Conservation (phyloP, 2,888 invertebrate genomes). For the Augiades crinisus region DNA sequence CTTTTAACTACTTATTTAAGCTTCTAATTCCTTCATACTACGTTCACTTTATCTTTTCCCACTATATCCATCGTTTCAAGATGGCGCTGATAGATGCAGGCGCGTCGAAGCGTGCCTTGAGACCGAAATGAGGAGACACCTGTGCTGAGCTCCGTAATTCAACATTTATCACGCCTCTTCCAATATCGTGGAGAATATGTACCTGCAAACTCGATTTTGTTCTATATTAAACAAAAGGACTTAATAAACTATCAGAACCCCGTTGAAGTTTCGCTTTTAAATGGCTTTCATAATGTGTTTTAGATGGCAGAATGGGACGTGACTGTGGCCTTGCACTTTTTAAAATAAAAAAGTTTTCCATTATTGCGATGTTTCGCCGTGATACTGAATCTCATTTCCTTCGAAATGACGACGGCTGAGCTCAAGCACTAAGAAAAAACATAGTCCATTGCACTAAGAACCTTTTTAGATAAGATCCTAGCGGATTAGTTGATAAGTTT, state of each 20-base stretch:
- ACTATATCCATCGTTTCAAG: constrained; percentile 23
- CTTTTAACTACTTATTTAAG: not conserved
- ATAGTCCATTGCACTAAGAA: constrained; percentile 6
- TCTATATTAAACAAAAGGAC: too few species aligned
- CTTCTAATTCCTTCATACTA: constrained; percentile 6
- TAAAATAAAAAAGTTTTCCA: constrained; percentile 8
- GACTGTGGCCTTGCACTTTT: not conserved
- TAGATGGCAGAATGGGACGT: constrained; percentile 2
- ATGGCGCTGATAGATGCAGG: constrained; percentile 25
- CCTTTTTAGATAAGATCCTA: constrained; percentile 15
- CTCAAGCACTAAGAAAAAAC: constrained; percentile 14
- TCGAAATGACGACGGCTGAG: constrained; percentile 10
- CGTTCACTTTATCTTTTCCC: constrained; percentile 12
- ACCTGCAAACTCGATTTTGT: not conserved
- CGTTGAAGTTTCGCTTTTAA: not conserved
- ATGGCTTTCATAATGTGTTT: not conserved
- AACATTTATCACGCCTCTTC: constrained; percentile 25
- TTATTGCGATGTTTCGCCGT: constrained; percentile 15
- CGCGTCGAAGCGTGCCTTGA: constrained; percentile 22
- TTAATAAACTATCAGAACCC: not conserved
- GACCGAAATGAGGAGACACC: constrained; percentile 25
- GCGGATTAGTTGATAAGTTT: constrained; percentile 13
- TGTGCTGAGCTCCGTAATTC: constrained; percentile 23
- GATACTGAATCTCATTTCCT: constrained; percentile 20
- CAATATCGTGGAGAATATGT: constrained; percentile 11